Conservation (phyloP, 2,797 vertebrate species). For the Cetoscarus ocellatus region DNA sequence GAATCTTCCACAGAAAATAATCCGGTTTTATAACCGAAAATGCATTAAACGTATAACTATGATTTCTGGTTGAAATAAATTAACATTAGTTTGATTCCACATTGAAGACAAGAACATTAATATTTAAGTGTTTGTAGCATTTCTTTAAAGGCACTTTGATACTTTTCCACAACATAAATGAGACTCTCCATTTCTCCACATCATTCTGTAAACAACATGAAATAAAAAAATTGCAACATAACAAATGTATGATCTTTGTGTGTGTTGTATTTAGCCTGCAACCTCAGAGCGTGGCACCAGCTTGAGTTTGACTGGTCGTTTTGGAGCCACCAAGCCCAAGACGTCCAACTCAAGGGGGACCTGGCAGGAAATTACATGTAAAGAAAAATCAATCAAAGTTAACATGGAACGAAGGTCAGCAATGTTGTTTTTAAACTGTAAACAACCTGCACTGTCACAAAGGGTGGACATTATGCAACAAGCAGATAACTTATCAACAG, state of each 20-base stretch:
- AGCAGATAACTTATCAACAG: background rate
- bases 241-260: background rate
- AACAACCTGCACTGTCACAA: background rate
- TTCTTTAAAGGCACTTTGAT: background rate
- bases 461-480: background rate
- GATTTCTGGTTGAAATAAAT: too few relatives aligned
- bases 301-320: constrained; percentile 84
- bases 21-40: too few relatives aligned
- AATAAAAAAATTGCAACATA: background rate
- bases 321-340: constrained; percentile 68
- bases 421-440: background rate
- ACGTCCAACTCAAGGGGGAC: constrained; percentile 80
- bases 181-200: too few relatives aligned
- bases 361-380: constrained; percentile 54
- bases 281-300: constrained; percentile 71
- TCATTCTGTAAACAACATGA: background rate
- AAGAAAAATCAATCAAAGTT: constrained; percentile 8
- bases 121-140: background rate
- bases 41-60: too few relatives aligned
- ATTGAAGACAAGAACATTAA: too few relatives aligned
- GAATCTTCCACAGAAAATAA: too few relatives aligned
- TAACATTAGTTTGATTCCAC: too few relatives aligned
- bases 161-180: background rate
- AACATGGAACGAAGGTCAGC: background rate
- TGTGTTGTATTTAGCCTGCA: constrained; percentile 3